Evolutionary conservation across 2,888 invertebrate species (phyloP), one percentile per base, ranked within the genome.

Genomic region (Listrodromus nycthemerus): DNA sequence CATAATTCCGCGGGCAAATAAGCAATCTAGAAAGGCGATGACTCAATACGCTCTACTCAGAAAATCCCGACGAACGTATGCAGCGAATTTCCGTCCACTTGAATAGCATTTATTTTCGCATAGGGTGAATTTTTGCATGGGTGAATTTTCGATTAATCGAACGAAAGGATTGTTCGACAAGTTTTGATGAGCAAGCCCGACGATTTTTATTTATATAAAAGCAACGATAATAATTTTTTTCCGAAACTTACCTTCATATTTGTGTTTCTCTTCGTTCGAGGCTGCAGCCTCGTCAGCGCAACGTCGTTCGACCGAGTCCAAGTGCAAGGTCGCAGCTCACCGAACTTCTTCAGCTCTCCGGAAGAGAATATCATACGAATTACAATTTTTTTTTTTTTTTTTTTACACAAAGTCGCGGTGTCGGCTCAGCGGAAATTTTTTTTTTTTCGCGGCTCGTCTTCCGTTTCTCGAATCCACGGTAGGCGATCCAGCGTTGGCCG

Each of bases 381-480:
- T 21, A 27, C 67, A 8, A 27, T 16, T 16, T 67, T 76, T 58
- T 67, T 58, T 66, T 58, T 66, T 30, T 30, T 30, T 30, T 30
- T 30, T 30, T 4, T 37, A 41, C 41, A 41, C 66, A 13, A 48
- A 41, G 16, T 24, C 69, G 61, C 16, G 21, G 13, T 33, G 19
- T 19, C 63, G n/a, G 37, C 37, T 37, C 37, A 37, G 37, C 37
- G 37, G 2, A 37, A 37, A 37, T 37, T 37, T 37, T 37, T n/a
- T 61, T 69, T 21, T 69, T 58, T 58, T 63, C n/a, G 24, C 65
- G 5, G 10, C 16, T 41, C 16, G 13, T 79, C 37, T 70, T 48
- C 30, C 27, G 58, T 61, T 78, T 63, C 76, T 55, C 45, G 65
- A 69, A 27, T 69, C 61, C 48, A 74, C 63, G 41, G 6, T 75